A percentile compares a stretch with the other conserved stretches of the same genome.
Evolutionary conservation across 1,140 invertebrate genomes (phyloP).

Genomic region (Zaprionus ghesquierei): DNA sequence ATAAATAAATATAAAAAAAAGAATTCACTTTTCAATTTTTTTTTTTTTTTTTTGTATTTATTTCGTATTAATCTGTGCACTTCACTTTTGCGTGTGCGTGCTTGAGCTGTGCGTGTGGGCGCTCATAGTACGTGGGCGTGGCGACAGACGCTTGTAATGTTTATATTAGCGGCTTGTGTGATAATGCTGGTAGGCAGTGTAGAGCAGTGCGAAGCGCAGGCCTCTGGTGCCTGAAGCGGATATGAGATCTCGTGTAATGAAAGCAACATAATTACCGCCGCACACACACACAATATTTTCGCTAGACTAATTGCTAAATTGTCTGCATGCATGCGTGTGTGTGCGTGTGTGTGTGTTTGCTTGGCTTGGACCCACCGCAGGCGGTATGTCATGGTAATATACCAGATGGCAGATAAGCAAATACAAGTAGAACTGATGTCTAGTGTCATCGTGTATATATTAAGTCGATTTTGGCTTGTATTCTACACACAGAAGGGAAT

Average conservation of each 20-base stretch:
- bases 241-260: conserved; percentile 7
- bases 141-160: conserved; percentile 1
- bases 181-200: conserved; percentile 1
- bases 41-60: conserved; percentile 7
- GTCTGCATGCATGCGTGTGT: not conserved
- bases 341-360: not conserved
- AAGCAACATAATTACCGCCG: conserved; percentile 20
- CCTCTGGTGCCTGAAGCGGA: not conserved
- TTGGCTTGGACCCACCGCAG: not conserved
- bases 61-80: conserved; percentile 17
- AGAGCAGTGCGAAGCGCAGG: not conserved
- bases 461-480: not conserved
- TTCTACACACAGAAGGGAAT: too few relatives aligned
- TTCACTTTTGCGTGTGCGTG: not conserved
- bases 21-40: not conserved
- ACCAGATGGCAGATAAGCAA: conserved; percentile 2
- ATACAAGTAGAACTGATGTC: not conserved
- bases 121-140: not conserved
- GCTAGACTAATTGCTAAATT: conserved; percentile 1
- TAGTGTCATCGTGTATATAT: not conserved
- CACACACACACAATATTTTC: conserved; percentile 1
- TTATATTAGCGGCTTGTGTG: conserved; percentile 23
- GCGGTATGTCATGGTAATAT: conserved; percentile 5
- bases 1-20: too few relatives aligned
- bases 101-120: not conserved